phyloP scores from a whole-genome alignment of 2,113 vertebrate species.

The Catagonus wagneri region DNA sequence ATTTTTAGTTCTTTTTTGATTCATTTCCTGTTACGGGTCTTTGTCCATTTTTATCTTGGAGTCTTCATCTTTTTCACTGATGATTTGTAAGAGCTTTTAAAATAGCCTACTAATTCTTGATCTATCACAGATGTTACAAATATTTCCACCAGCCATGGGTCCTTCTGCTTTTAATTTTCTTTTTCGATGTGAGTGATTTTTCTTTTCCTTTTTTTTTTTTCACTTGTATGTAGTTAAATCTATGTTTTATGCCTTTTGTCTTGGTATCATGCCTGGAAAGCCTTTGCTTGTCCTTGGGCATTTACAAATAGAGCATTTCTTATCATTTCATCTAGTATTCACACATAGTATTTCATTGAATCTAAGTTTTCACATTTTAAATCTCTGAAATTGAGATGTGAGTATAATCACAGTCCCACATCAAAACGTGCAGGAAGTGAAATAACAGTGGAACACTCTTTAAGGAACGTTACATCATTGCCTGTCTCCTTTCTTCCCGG shows the following conservation, averaged over 20 bases:
- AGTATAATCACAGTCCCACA: background rate
- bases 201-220: background rate
- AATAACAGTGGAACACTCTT: background rate
- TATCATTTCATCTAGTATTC: background rate
- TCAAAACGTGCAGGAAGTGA: background rate
- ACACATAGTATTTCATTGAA: background rate
- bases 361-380: background rate
- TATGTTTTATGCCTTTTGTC: background rate
- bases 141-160: background rate
- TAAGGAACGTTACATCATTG: background rate
- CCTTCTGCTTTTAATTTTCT: conserved; percentile 47
- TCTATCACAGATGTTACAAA: background rate
- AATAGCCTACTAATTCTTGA: conserved; percentile 40
- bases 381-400: background rate
- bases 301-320: background rate
- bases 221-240: background rate
- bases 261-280: background rate
- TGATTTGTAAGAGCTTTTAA: conserved; percentile 49
- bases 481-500: background rate
- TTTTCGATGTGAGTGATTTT: conserved; percentile 34
- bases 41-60: conserved; percentile 59
- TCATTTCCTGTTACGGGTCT: conserved; percentile 29
- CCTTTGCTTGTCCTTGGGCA: background rate
- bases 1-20: conserved; percentile 62
- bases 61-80: conserved; percentile 46